These are phyloP conservation scores for Tethea ocularis DNA, from an alignment of 2,888 invertebrate species.

Conservation along the genomic window DNA sequence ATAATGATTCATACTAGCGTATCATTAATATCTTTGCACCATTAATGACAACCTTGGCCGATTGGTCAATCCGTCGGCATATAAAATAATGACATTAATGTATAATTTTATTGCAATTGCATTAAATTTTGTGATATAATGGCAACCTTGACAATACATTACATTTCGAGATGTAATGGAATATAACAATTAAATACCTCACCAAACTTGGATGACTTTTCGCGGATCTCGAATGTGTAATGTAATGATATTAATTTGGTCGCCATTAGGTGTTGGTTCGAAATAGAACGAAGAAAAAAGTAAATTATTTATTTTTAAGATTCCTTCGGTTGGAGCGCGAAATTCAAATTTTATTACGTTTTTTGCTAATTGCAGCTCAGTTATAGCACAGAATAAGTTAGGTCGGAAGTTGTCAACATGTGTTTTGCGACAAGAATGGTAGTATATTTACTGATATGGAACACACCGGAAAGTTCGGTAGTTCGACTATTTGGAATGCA, in stretches of 20 bases:
- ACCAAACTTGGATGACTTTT: not conserved
- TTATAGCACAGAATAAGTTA: too few relatives aligned
- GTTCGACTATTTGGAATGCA: not conserved
- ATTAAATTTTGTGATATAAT: not conserved
- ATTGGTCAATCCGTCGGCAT: conserved; percentile 15
- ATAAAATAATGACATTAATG: conserved; percentile 10
- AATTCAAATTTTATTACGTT: too few relatives aligned
- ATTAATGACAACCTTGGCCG: conserved; percentile 30
- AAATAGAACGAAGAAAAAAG: too few relatives aligned
- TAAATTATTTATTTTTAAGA: too few relatives aligned
- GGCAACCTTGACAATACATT: not conserved
- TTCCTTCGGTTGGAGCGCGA: too few relatives aligned
- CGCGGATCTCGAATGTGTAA: not conserved
- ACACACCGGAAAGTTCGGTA: too few relatives aligned
- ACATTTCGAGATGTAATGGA: not conserved
- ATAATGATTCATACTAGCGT: conserved; percentile 36
- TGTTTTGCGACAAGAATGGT: too few relatives aligned
- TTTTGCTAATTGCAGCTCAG: too few relatives aligned
- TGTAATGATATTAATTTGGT: too few relatives aligned
- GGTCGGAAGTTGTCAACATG: too few relatives aligned
- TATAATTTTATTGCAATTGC: not conserved
- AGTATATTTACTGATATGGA: too few relatives aligned
- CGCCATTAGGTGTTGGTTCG: too few relatives aligned
- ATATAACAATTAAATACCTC: not conserved
- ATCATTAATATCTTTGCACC: conserved; percentile 46